Evolutionary conservation across 2,888 invertebrate species (phyloP), one percentile per base, ranked within the genome.

Genomic region (Apamea crenata): DNA sequence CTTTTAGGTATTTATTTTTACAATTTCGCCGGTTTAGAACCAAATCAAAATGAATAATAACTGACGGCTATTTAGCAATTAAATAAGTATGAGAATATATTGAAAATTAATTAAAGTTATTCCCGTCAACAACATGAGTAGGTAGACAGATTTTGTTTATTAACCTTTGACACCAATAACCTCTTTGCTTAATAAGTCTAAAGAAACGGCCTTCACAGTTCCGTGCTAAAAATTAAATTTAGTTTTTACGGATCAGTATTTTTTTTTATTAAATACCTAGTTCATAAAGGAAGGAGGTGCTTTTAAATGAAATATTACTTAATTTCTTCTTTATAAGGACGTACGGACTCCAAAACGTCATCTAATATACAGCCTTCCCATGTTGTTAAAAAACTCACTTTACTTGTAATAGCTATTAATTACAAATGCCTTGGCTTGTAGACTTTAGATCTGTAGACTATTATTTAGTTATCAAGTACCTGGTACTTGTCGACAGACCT

Each of bases 141-240:
- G 18, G 29, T 29, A 25, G 18, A 72, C 18, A 71, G 21, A 25
- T 25, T 53, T 66, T 76, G 25, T 75, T 74, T 44, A 53, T 61
- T 50, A n/a, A 59, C 32, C 56, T 63, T 72, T 53, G n/a, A 66
- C n/a, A n/a, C n/a, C 44, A 66, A 29, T 70, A 32, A 12, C 16
- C 18, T 63, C 44, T 70, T 66, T 66, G 65, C 65, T 69, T 66
- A 69, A 69, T 44, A 82, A 65, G 59, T 65, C 16, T 69, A 29
- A 70, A 56, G 44, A 65, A 70, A 73, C 8, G 36, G 21, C 32
- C 47, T 73, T 76, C n/a, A 63, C 32, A 61, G 36, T 50, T 75
- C 36, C n/a, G 36, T 47, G 21, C 16, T 59, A n/a, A 63, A 25
- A 77, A 47, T 40, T n/a, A 66, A 67, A 78, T 73, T 76, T 67